Evolutionary conservation across 2,113 vertebrate genomes (phyloP), one percentile per base, ranked within the genome.

Genomic region (Ibidorhyncha struthersii): DNA sequence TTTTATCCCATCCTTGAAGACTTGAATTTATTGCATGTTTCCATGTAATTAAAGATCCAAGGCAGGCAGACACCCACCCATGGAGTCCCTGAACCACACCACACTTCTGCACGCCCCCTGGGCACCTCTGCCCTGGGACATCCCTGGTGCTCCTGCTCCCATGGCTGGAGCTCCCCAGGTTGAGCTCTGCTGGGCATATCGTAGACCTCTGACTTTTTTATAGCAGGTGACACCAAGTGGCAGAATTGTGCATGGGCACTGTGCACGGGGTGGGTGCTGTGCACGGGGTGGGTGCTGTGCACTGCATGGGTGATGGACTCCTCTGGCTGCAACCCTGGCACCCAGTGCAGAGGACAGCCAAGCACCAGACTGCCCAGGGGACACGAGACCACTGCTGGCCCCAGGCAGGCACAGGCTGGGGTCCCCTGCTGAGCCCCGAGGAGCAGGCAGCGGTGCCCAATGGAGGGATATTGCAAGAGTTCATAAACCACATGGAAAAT

Each of bases 191-290:
- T 67, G 73, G 30, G 27, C 34, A 36, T 26, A 8, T 7, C 14
- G 73, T 59, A 16, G 43, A 38, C 55, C 43, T 36, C 56, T 7
- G 38, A 52, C 15, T 47, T 34, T 62, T 59, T 78, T 61, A 72
- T 29, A 43, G 56, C 61, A 88, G 69, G 77, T 95, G 97, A 97
- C 95, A 97, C 91, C 95, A 92, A 84, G 93, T 53, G 96, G 91
- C 78, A 87, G 93, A 87, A 73, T 2, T 6, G 53, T 62, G 91
- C 43, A 91, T 5, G 41, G n/a, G 19, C 2, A 0, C 40, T 43
- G 34, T 25, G 20, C 36, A 63, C 1, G 5, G 52, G 7, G 3
- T 41, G 36, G 12, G 56, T 15, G 26, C 18, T 36, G 55, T 13
- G 49, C 49, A 25, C 6, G 22, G 23, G 19, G 15, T 19, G 8